These are phyloP conservation scores for Tridacna crocea DNA, from an alignment of 2,888 invertebrate species.

Conservation along the genomic window DNA sequence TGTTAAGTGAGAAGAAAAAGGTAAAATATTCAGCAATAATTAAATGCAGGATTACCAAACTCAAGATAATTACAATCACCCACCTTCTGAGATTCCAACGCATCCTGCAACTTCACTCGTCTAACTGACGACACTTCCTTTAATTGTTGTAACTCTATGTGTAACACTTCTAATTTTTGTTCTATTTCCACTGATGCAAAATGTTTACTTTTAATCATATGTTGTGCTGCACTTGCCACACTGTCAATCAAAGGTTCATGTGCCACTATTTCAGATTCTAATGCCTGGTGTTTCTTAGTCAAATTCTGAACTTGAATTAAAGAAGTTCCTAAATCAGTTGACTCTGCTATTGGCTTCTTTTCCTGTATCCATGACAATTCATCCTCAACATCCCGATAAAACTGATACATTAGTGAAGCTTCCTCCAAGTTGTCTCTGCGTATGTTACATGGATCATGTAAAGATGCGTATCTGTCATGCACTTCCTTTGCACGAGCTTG, in stretches of 20 bases:
- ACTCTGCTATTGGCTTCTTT: conserved; percentile 89
- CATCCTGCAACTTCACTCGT: conserved; percentile 90
- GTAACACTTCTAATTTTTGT: conserved; percentile 88
- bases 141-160: conserved; percentile 89
- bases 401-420: conserved; percentile 93
- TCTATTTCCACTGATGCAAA: conserved; percentile 92
- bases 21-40: too few relatives aligned
- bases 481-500: conserved; percentile 88
- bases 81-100: conserved; percentile 92
- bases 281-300: conserved; percentile 95
- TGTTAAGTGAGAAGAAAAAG: too few relatives aligned
- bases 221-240: conserved; percentile 90
- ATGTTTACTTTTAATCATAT: conserved; percentile 93
- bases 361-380: conserved; percentile 96
- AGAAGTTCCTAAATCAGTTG: conserved; percentile 88
- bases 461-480: conserved; percentile 85
- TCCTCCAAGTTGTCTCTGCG: conserved; percentile 96
- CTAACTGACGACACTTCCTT: conserved; percentile 87
- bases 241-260: conserved; percentile 93
- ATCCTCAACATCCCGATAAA: conserved; percentile 95
- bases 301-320: conserved; percentile 93
- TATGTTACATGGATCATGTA: conserved; percentile 96
- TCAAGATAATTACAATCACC: background rate
- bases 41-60: too few relatives aligned
- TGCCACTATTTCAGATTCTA: conserved; percentile 95